A percentile compares a stretch with the other conserved stretches of the same genome.
Conservation (phyloP, 1,140 invertebrate species). For the Apis dorsata region DNA sequence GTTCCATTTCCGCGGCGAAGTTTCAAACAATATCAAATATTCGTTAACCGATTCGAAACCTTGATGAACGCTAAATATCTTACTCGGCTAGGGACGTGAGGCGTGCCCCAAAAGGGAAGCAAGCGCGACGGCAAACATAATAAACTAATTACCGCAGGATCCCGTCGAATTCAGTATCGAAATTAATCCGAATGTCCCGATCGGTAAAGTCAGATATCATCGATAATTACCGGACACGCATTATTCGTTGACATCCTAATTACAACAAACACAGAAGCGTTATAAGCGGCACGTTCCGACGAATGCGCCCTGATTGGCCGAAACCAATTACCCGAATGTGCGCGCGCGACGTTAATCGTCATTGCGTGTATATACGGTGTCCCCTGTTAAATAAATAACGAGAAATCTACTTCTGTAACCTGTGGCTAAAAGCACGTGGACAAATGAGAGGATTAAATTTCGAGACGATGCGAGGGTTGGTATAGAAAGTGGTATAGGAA, state of each 20-base stretch:
- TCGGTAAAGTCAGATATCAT: conserved; percentile 54
- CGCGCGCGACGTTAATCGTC: conserved; percentile 18
- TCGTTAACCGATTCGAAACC: conserved; percentile 8
- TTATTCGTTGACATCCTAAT: conserved; percentile 56
- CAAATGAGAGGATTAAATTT: background rate
- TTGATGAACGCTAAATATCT: conserved; percentile 41
- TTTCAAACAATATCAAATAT: conserved; percentile 34
- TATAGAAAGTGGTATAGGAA: too few species aligned
- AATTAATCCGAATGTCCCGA: conserved; percentile 42
- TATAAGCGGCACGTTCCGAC: conserved; percentile 41
- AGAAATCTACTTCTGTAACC: conserved; percentile 4
- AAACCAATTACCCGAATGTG: conserved; percentile 36
- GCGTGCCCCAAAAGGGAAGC: conserved; percentile 8
- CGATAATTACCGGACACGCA: conserved; percentile 55
- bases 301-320: conserved; percentile 41
- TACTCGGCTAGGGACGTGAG: background rate
- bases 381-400: conserved; percentile 11
- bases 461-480: background rate
- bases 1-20: background rate
- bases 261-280: conserved; percentile 45
- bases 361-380: background rate
- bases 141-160: conserved; percentile 51
- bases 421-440: background rate
- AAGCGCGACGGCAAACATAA: conserved; percentile 35
- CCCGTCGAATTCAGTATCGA: conserved; percentile 49